Percentiles rank a stretch among this genome's conserved stretches.
phyloP scores from a whole-genome alignment of 2,888 invertebrate species.

The Amphimallon solstitiale region DNA sequence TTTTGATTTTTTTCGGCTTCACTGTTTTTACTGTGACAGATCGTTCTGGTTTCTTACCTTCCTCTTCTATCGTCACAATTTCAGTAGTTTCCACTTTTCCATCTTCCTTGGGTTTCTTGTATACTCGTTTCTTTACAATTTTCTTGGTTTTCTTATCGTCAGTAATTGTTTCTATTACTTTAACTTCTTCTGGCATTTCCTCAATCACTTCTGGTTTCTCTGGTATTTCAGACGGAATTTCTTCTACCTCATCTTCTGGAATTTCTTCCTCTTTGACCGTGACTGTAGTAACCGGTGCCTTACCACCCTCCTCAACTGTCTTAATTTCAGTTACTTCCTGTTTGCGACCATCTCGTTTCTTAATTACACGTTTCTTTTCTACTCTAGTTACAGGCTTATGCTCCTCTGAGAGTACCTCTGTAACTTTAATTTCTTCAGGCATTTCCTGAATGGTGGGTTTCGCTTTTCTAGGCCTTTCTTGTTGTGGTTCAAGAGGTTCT shows the following conservation, averaged over 20 bases:
- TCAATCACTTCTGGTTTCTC: conserved; percentile 47
- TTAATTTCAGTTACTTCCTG: conserved; percentile 60
- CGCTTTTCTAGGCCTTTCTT: conserved; percentile 58
- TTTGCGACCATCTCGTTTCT: conserved; percentile 45
- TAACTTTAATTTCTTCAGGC: conserved; percentile 47
- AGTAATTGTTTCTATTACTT: conserved; percentile 6
- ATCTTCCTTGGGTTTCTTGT: conserved; percentile 51
- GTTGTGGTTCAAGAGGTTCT: conserved; percentile 56
- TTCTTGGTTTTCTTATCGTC: conserved; percentile 43
- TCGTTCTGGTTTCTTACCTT: conserved; percentile 62
- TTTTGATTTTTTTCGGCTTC: conserved; percentile 37
- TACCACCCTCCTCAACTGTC: conserved; percentile 58
- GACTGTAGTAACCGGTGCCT: conserved; percentile 55
- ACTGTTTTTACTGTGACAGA: conserved; percentile 52
- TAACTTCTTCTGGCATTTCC: conserved; percentile 57
- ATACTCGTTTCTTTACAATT: conserved; percentile 49
- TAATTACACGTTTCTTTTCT: conserved; percentile 44
- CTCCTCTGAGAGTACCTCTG: conserved; percentile 54
- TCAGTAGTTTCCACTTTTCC: conserved; percentile 52
- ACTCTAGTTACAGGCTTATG: conserved; percentile 51
- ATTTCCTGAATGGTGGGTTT: conserved; percentile 53
- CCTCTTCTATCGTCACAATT: conserved; percentile 58
- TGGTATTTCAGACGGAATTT: conserved; percentile 49
- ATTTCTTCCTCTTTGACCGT: conserved; percentile 42
- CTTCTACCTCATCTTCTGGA: conserved; percentile 44